phyloP scores from a whole-genome alignment of 2,113 vertebrate genomes.

The Mustela lutreola region DNA sequence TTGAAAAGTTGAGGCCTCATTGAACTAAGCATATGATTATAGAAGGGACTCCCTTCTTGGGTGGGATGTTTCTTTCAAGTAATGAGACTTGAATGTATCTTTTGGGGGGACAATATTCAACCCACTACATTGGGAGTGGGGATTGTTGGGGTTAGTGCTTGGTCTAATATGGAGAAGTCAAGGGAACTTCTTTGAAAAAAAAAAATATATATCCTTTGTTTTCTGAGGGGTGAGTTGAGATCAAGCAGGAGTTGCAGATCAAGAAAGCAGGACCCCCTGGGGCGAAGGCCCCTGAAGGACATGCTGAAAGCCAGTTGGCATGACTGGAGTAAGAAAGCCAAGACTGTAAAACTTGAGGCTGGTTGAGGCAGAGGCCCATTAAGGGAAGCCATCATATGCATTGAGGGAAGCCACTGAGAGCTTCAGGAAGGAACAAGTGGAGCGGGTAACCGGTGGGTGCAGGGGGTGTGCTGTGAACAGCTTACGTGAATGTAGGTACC shows the following conservation, averaged over 20 bases:
- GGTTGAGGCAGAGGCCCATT: not conserved
- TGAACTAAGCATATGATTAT: not conserved
- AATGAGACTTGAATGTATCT: not conserved
- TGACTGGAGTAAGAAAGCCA: not conserved
- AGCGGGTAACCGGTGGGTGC: rapidly evolving
- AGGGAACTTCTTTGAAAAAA: not conserved
- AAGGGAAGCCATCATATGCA: not conserved
- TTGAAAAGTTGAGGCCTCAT: not conserved
- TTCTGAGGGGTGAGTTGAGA: not conserved
- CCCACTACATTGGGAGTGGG: not conserved
- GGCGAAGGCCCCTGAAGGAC: not conserved
- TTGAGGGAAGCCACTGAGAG: not conserved
- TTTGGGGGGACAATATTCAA: not conserved
- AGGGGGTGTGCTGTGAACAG: not conserved
- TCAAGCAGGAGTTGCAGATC: not conserved
- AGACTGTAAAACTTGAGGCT: not conserved
- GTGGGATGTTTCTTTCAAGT: not conserved
- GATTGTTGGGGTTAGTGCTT: not conserved
- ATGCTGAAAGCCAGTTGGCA: not conserved
- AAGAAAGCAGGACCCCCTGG: not conserved
- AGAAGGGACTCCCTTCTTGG: not conserved
- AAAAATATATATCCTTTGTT: not conserved
- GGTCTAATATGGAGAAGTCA: not conserved
- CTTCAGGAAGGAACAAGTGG: not conserved
- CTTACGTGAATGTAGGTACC: rapidly evolving